A percentile compares a stretch with the other conserved stretches of the same genome.
Evolutionary conservation across 2,113 vertebrate genomes (phyloP).

Genomic region (Salvelinus sp.): DNA sequence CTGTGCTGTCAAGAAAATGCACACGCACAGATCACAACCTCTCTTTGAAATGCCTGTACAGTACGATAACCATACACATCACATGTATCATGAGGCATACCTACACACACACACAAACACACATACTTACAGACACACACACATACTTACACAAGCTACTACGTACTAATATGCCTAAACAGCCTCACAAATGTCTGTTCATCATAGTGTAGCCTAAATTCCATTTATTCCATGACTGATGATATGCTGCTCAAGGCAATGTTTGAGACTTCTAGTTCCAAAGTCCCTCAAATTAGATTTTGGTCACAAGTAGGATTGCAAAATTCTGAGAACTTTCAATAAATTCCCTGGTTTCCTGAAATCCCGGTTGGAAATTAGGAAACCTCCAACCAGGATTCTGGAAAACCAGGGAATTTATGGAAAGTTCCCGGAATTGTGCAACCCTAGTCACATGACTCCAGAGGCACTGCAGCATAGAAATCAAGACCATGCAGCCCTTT

Average conservation of each 20-base stretch:
- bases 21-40: conserved; percentile 31
- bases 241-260: not conserved
- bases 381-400: too few species aligned
- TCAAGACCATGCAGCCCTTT: conserved; percentile 24
- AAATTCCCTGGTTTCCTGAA: too few species aligned
- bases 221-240: not conserved
- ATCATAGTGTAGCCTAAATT: too few species aligned
- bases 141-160: too few species aligned
- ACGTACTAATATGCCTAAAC: not conserved
- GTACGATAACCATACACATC: conserved; percentile 1
- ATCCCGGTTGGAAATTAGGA: too few species aligned
- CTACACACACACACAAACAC: not conserved
- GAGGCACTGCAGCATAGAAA: conserved; percentile 47
- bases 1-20: conserved; percentile 28
- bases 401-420: too few species aligned
- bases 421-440: too few species aligned
- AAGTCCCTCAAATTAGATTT: too few species aligned
- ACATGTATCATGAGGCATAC: not conserved
- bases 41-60: conserved; percentile 10
- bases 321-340: too few species aligned
- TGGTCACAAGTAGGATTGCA: too few species aligned
- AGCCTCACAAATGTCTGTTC: not conserved
- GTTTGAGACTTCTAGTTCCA: conserved; percentile 18
- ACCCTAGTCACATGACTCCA: conserved; percentile 31
- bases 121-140: conserved; percentile 3